Percentiles rank a stretch among this genome's conserved stretches.
Evolutionary conservation across 1,140 invertebrate genomes (phyloP).

Genomic region (Stegodyphus mimosarum): DNA sequence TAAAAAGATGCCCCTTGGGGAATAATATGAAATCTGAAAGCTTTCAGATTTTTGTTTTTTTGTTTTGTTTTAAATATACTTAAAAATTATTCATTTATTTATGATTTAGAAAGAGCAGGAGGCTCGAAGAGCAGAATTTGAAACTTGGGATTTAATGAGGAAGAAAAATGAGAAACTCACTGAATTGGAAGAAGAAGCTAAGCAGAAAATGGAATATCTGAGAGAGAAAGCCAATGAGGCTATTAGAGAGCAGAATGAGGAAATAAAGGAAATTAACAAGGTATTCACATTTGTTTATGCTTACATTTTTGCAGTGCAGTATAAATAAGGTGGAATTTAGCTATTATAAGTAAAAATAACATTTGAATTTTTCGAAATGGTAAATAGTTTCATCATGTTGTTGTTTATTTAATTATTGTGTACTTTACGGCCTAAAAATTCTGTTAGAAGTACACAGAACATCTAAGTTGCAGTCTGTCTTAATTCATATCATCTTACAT

Average conservation of each 20-base stretch:
- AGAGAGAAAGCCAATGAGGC: conserved; percentile 45
- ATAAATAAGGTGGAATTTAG: too few species aligned
- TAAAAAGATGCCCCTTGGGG: too few species aligned
- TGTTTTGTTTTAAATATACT: not conserved
- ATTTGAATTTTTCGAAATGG: too few species aligned
- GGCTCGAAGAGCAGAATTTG: conserved; percentile 39
- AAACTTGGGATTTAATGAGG: conserved; percentile 26
- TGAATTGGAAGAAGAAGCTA: conserved; percentile 52
- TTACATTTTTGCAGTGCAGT: not conserved
- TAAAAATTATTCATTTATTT: not conserved
- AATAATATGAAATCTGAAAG: too few species aligned
- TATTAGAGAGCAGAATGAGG: conserved; percentile 50
- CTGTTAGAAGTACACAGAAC: too few species aligned
- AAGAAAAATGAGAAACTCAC: conserved; percentile 43
- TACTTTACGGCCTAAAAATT: too few species aligned
- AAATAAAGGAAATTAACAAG: conserved; percentile 56
- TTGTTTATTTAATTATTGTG: too few species aligned
- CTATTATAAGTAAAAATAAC: too few species aligned
- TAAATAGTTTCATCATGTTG: too few species aligned
- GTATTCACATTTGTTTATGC: not conserved
- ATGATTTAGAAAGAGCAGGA: conserved; percentile 34
- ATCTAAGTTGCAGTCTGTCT: too few species aligned
- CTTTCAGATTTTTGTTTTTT: too few species aligned
- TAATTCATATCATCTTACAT: too few species aligned
- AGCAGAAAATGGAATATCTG: conserved; percentile 42